Evolutionary conservation across 2,113 vertebrate species (phyloP), one percentile per base, ranked within the genome.

Genomic region (Salvelinus fontinalis): DNA sequence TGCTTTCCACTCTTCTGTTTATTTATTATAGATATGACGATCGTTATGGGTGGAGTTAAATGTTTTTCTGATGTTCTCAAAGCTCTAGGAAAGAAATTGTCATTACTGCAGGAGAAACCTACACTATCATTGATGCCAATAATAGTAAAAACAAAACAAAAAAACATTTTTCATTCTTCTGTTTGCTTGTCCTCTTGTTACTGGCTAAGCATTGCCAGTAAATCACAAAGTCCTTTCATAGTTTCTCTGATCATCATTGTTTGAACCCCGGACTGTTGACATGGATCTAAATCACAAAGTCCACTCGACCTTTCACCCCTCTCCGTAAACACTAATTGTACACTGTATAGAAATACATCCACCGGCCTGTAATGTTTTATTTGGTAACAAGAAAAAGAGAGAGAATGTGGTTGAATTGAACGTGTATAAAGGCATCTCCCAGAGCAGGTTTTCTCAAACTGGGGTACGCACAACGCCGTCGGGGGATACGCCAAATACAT

Each of bases 11-110:
- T 84, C 81, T 82, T 85, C 72, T 87, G 75, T 92, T 89, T 68
- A 92, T 92, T 92, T 92, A 92, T 92, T 92, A 72, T 79, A 82
- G 70, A 82, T 67, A 69, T 71, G 79, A 66, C 16, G 90, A 92
- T 92, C 86, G 20, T 76, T 49, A 65, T 81, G 59, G 71, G 78
- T 79, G 82, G 74, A 76, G 51, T 74, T 67, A 39, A 8, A 39
- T 39, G 7, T 39, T 39, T 9, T 39, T 39, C 8, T 0, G 0
- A 39, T 0, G 2, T 39, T 39, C 13, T 27, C 26, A 29, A 27
- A 14, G 11, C 27, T 26, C n/a, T 13, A 66, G 0, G 14, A 27
- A 66, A 22, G 64, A 3, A 3, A 31, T 12, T 29, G 13, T 67
- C 18, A 60, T 22, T n/a, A n/a, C 59, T 60, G 59, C 18, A 60